Evolutionary conservation across 2,113 vertebrate species (phyloP).

Genomic region (Microcebus murinus): DNA sequence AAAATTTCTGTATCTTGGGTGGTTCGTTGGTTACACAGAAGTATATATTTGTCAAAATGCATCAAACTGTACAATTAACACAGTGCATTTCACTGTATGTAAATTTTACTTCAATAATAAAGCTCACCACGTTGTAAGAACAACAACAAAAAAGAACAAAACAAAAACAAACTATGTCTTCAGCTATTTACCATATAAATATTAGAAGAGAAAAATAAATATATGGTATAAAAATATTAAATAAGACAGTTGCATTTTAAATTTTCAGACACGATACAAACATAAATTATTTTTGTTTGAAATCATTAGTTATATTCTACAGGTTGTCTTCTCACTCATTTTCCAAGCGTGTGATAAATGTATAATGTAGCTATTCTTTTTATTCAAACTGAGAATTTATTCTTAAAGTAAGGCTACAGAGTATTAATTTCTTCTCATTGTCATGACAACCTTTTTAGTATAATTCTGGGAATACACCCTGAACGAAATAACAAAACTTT

Average conservation of each 20-base stretch:
- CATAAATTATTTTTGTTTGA: background rate
- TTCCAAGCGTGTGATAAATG: background rate
- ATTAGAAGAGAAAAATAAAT: background rate
- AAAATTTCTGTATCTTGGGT: no score
- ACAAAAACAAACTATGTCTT: background rate
- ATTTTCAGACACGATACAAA: background rate
- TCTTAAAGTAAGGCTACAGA: background rate
- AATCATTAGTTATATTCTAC: background rate
- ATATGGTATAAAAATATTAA: background rate
- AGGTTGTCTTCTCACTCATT: background rate
- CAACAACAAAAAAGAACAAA: no score
- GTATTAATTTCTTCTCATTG: background rate
- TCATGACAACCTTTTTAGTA: background rate
- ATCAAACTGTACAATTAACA: no score
- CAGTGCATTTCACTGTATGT: no score
- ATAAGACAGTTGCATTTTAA: background rate
- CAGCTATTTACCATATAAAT: background rate
- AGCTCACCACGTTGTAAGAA: no score
- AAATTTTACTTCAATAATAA: no score
- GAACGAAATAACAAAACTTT: conserved; percentile 1
- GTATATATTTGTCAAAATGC: no score
- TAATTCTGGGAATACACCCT: background rate
- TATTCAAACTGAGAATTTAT: background rate
- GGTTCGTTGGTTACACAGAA: no score
- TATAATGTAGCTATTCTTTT: background rate